Conservation (phyloP, 2,888 invertebrate genomes). For the Leucophenga montana region DNA sequence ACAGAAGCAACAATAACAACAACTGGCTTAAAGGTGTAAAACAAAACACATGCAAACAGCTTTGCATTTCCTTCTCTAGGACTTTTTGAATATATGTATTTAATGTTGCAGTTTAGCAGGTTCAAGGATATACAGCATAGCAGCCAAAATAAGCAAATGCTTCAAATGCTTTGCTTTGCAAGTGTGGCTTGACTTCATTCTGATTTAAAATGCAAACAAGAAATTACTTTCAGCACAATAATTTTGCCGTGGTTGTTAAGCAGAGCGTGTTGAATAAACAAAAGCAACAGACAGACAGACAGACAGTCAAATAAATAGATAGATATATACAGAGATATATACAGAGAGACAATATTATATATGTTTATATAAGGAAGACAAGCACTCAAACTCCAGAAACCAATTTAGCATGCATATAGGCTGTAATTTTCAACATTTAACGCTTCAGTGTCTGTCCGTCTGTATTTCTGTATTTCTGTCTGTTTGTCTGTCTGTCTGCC, state of each 20-base stretch:
- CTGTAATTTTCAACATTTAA: not conserved
- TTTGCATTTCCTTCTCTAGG: not conserved
- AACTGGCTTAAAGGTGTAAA: not conserved
- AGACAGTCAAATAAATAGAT: too few species aligned
- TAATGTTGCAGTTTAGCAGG: not conserved
- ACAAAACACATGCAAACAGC: not conserved
- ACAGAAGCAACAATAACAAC: too few species aligned
- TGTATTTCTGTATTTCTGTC: not conserved
- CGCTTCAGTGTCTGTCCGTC: too few species aligned
- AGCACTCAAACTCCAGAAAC: not conserved
- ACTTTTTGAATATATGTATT: too few species aligned
- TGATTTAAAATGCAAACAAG: slow-evolving; percentile 19
- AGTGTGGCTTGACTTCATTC: not conserved
- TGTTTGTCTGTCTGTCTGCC: not conserved
- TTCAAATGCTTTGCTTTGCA: too few species aligned
- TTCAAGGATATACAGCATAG: not conserved
- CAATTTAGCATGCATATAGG: slow-evolving; percentile 2
- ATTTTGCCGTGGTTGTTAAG: too few species aligned
- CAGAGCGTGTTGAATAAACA: not conserved
- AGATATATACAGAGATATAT: not conserved
- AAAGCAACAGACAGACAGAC: not conserved
- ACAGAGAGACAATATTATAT: not conserved
- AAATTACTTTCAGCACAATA: slow-evolving; percentile 4
- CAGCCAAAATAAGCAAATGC: not conserved
- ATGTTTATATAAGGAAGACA: not conserved